Percentiles rank a stretch among this genome's conserved stretches.
phyloP scores from a whole-genome alignment of 1,140 invertebrate genomes.

The Andrena cerasifolii region DNA sequence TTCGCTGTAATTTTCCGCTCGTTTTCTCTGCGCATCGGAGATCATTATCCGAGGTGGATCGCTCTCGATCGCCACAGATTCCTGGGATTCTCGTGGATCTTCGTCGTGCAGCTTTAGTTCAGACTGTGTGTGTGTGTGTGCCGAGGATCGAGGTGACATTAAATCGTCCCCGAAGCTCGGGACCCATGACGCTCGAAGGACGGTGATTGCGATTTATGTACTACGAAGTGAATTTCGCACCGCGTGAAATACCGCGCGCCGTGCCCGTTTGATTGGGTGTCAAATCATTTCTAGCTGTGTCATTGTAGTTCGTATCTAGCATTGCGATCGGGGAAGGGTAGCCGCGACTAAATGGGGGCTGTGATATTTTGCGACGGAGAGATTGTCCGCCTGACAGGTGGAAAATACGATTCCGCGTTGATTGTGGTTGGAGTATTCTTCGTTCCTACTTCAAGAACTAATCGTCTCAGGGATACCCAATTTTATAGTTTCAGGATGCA shows the following conservation, averaged over 20 bases:
- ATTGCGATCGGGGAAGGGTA: not conserved
- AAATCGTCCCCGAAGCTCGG: constrained; percentile 13
- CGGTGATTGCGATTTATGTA: constrained; percentile 44
- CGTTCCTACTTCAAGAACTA: not conserved
- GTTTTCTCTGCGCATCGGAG: constrained; percentile 50
- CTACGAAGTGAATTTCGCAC: constrained; percentile 17
- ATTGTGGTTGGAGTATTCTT: not conserved
- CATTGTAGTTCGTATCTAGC: not conserved
- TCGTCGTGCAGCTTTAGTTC: not conserved
- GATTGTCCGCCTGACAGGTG: not conserved
- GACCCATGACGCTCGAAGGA: constrained; percentile 6
- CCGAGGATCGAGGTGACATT: not conserved
- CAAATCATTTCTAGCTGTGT: not conserved
- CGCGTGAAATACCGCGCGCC: not conserved
- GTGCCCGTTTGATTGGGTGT: constrained; percentile 26
- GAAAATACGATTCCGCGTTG: not conserved
- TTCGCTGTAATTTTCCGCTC: constrained; percentile 58
- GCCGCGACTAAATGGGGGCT: not conserved
- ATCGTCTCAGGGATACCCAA: not conserved
- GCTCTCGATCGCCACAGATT: constrained; percentile 14
- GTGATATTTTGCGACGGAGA: constrained; percentile 3
- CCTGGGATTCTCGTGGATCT: constrained; percentile 16
- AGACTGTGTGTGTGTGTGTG: too few species aligned
- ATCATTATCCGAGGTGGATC: constrained; percentile 45
- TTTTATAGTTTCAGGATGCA: not conserved